phyloP scores from a whole-genome alignment of 1,140 invertebrate genomes.

The Drosophila tristis region DNA sequence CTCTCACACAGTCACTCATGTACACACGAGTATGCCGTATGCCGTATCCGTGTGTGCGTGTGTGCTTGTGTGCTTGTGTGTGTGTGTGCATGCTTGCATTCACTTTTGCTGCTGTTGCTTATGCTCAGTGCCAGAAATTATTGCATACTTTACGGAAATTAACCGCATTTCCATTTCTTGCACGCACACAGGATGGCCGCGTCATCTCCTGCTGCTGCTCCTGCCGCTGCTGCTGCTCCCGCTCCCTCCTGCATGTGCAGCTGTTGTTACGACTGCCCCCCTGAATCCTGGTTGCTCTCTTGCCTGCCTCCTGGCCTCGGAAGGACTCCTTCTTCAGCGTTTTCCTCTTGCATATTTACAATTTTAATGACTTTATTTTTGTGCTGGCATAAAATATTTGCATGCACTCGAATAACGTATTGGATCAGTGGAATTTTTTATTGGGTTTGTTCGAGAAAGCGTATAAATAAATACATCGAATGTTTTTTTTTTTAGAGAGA shows the following conservation, averaged over 20 bases:
- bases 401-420: conserved; percentile 35
- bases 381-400: conserved; percentile 57
- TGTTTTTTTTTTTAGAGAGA: too few species aligned
- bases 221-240: not conserved
- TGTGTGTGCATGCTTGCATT: conserved; percentile 13
- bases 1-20: conserved; percentile 26
- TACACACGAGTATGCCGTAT: conserved; percentile 3
- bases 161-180: conserved; percentile 83
- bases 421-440: not conserved
- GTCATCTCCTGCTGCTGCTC: conserved; percentile 39
- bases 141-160: conserved; percentile 84
- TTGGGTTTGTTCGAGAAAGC: not conserved
- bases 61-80: not conserved
- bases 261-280: too few species aligned
- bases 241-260: conserved; percentile 11
- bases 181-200: conserved; percentile 71
- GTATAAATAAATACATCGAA: too few species aligned
- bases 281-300: too few species aligned
- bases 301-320: too few species aligned
- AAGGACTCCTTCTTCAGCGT: conserved; percentile 8
- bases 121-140: conserved; percentile 78
- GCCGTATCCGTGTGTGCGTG: not conserved
- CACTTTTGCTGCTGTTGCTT: conserved; percentile 46
- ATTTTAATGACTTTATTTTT: conserved; percentile 82
- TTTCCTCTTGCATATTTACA: conserved; percentile 56